Conservation (phyloP, 2,888 invertebrate genomes). For the Urechis unicinctus region DNA sequence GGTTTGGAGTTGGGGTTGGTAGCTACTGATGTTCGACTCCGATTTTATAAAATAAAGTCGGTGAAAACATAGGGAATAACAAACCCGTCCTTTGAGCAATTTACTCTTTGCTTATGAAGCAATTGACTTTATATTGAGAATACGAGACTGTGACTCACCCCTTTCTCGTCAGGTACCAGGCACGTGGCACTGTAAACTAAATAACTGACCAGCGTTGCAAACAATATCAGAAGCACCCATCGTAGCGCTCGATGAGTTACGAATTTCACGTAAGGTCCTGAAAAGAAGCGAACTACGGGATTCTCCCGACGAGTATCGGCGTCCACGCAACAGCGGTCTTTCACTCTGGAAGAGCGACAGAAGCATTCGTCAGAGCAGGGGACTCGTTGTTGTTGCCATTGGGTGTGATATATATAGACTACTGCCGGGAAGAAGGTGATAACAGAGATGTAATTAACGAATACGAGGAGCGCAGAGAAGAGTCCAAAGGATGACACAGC, state of each 20-base stretch:
- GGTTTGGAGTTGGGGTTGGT: too few relatives aligned
- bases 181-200: conserved; percentile 9
- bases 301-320: background rate
- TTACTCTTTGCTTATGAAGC: too few relatives aligned
- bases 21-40: too few relatives aligned
- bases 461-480: conserved; percentile 30
- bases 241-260: conserved; percentile 8
- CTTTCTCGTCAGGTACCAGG: conserved; percentile 4
- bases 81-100: too few relatives aligned
- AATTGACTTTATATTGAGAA: too few relatives aligned
- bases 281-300: conserved; percentile 10
- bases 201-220: background rate
- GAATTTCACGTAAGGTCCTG: conserved; percentile 10
- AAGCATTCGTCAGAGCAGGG: background rate
- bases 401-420: conserved; percentile 11
- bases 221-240: conserved; percentile 5
- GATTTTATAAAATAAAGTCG: too few relatives aligned
- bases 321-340: background rate
- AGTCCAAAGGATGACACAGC: conserved; percentile 34
- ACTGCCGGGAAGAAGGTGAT: conserved; percentile 16
- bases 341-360: too few relatives aligned
- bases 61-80: too few relatives aligned
- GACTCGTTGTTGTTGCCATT: conserved; percentile 1
- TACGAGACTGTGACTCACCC: too few relatives aligned
- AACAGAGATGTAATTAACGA: conserved; percentile 16